Percentiles rank a stretch among this genome's conserved stretches.
Evolutionary conservation across 2,113 vertebrate species (phyloP).

Genomic region (Mungos mungo): DNA sequence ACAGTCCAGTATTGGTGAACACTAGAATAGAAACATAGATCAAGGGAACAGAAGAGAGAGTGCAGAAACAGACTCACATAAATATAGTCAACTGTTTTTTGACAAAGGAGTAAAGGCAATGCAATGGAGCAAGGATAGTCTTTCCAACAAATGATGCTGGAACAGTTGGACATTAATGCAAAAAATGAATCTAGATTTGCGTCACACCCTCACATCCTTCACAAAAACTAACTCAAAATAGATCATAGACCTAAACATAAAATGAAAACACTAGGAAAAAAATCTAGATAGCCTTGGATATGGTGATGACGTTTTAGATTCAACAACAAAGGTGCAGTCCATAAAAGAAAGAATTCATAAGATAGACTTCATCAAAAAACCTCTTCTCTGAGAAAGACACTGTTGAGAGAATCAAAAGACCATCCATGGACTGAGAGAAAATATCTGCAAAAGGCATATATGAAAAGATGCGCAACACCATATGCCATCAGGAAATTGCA

Average conservation of each 20-base stretch:
- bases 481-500: not conserved
- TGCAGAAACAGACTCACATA: not conserved
- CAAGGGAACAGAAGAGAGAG: not conserved
- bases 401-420: not conserved
- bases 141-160: not conserved
- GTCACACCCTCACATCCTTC: not conserved
- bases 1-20: not conserved
- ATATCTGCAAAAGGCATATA: not conserved
- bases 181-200: not conserved
- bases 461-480: not conserved
- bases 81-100: not conserved
- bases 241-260: not conserved
- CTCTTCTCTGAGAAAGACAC: not conserved
- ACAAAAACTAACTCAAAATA: not conserved
- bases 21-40: not conserved
- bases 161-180: not conserved
- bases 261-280: not conserved
- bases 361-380: not conserved
- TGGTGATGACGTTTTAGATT: not conserved
- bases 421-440: not conserved
- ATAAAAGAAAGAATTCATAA: not conserved
- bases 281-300: not conserved
- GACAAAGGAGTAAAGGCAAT: not conserved
- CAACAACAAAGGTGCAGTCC: not conserved
- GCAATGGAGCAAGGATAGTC: not conserved